phyloP scores from a whole-genome alignment of 1,140 invertebrate species.

The Lysiphlebus fabarum region DNA sequence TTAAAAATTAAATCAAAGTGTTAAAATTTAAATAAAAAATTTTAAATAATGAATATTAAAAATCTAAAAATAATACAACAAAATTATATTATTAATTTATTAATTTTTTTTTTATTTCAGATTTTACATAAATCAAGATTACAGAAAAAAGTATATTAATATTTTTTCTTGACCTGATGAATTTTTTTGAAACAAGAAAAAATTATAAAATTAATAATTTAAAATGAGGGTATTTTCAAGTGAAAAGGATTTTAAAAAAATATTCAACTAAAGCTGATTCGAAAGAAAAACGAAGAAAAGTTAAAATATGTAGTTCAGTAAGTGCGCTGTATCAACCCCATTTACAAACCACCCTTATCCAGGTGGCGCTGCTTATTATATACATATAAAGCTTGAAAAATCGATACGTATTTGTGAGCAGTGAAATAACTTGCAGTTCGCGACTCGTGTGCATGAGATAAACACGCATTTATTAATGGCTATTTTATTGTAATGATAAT shows the following conservation, averaged over 20 bases:
- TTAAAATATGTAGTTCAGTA: constrained; percentile 2
- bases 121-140: too few species aligned
- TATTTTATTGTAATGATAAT: constrained; percentile 46
- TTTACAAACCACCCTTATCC: constrained; percentile 10
- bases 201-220: too few species aligned
- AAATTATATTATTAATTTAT: too few species aligned
- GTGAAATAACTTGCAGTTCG: constrained; percentile 46
- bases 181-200: too few species aligned
- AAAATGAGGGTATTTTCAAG: background rate
- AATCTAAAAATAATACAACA: too few species aligned
- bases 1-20: too few species aligned
- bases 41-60: too few species aligned
- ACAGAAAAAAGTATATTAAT: too few species aligned
- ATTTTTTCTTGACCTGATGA: background rate
- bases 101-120: too few species aligned
- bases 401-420: constrained; percentile 52
- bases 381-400: constrained; percentile 37
- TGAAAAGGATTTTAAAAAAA: constrained; percentile 1
- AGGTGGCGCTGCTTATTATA: constrained; percentile 35
- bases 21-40: too few species aligned
- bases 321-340: constrained; percentile 9
- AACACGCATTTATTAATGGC: constrained; percentile 39
- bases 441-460: constrained; percentile 50
- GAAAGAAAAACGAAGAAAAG: too few species aligned
- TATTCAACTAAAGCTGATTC: constrained; percentile 2